Percentiles rank a stretch among this genome's conserved stretches.
Evolutionary conservation across 2,113 vertebrate genomes (phyloP).

Genomic region (Lamprologus ornatipinnis): DNA sequence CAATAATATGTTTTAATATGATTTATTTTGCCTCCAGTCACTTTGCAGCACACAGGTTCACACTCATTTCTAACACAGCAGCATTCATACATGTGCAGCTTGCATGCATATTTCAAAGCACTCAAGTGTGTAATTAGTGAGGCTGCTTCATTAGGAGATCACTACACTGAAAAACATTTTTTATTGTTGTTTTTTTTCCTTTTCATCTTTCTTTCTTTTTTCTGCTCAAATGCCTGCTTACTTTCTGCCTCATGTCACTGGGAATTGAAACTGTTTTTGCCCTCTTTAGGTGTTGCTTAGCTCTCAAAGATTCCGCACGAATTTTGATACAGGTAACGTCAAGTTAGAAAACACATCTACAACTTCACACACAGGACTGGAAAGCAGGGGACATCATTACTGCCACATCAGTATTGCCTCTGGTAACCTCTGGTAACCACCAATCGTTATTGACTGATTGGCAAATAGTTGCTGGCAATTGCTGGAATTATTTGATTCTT

Average conservation of each 20-base stretch:
- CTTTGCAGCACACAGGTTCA: not conserved
- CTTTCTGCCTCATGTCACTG: not conserved
- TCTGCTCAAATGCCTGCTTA: not conserved
- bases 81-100: not conserved
- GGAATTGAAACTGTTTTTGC: not conserved
- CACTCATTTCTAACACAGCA: not conserved
- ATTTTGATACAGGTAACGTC: not conserved
- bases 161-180: not conserved
- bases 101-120: not conserved
- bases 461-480: not conserved
- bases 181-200: not conserved
- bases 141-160: not conserved
- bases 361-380: not conserved
- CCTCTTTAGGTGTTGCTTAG: not conserved
- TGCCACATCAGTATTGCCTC: not conserved
- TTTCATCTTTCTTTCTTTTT: not conserved
- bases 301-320: not conserved
- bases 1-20: not conserved
- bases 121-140: slow-evolving; percentile 10
- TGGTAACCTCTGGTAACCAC: not conserved
- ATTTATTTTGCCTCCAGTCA: not conserved
- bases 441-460: not conserved
- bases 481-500: not conserved
- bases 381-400: not conserved
- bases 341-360: not conserved